A percentile compares a stretch with the other conserved stretches of the same genome.
Evolutionary conservation across 2,888 invertebrate species (phyloP).

Genomic region (Muschampia plurimacula): DNA sequence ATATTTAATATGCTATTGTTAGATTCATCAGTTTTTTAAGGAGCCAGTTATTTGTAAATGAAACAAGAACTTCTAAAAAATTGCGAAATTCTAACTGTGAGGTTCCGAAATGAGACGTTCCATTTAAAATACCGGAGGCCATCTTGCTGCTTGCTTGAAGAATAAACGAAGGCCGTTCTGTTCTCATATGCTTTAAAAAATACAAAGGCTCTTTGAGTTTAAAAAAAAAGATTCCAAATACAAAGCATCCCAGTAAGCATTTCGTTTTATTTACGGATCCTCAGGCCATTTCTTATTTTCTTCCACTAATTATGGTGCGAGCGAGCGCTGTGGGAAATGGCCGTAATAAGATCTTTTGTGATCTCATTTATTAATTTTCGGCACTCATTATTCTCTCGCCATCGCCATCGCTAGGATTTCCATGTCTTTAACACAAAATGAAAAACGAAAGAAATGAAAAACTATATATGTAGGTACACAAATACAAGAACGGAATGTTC

Average conservation of each 20-base stretch:
- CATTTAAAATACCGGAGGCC: too few relatives aligned
- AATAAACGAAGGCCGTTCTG: too few relatives aligned
- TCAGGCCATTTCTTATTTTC: slow-evolving; percentile 59
- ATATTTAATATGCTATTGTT: too few relatives aligned
- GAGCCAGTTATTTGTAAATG: too few relatives aligned
- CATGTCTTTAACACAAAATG: slow-evolving; percentile 2
- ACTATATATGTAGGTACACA: too few relatives aligned
- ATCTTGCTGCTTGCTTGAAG: too few relatives aligned
- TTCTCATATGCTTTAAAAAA: background rate
- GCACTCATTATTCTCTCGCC: slow-evolving; percentile 60
- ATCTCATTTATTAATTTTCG: slow-evolving; percentile 70
- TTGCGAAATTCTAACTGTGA: too few relatives aligned
- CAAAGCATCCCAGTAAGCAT: slow-evolving; percentile 1
- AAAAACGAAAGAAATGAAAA: background rate
- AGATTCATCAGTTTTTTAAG: too few relatives aligned
- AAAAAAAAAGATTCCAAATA: slow-evolving; percentile 7
- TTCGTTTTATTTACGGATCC: slow-evolving; percentile 30
- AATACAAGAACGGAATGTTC: too few relatives aligned
- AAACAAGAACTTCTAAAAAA: too few relatives aligned
- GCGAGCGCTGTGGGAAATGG: slow-evolving; percentile 66
- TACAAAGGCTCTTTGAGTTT: background rate
- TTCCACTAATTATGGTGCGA: slow-evolving; percentile 71
- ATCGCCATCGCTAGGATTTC: slow-evolving; percentile 43
- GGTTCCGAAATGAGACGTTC: too few relatives aligned
- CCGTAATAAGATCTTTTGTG: slow-evolving; percentile 77